A percentile compares a stretch with the other conserved stretches of the same genome.
Evolutionary conservation across 2,888 invertebrate species (phyloP).

Genomic region (Yponomeuta malinellus): DNA sequence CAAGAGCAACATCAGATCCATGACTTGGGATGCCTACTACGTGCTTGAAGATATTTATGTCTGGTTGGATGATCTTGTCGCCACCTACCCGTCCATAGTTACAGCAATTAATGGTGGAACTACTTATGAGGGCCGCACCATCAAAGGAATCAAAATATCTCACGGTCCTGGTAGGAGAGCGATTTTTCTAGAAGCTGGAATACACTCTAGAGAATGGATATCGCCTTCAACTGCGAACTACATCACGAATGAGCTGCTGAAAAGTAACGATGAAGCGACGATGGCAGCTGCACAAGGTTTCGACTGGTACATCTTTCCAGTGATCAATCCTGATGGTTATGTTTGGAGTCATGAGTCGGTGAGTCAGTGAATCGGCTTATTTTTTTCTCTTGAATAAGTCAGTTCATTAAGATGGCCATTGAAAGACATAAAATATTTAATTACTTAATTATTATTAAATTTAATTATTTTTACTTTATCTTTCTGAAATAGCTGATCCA

Average conservation of each 20-base stretch:
- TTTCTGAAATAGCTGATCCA: no score
- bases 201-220: slow-evolving; percentile 88
- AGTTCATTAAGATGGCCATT: no score
- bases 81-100: slow-evolving; percentile 57
- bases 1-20: slow-evolving; percentile 36
- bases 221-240: slow-evolving; percentile 78
- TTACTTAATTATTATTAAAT: no score
- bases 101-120: slow-evolving; percentile 52
- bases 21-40: slow-evolving; percentile 78
- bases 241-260: slow-evolving; percentile 76
- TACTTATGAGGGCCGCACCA: slow-evolving; percentile 60
- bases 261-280: slow-evolving; percentile 62
- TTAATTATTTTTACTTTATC: no score
- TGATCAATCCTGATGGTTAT: slow-evolving; percentile 87
- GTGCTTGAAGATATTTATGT: slow-evolving; percentile 74
- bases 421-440: no score
- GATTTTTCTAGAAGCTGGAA: slow-evolving; percentile 69
- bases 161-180: slow-evolving; percentile 46
- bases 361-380: slow-evolving; percentile 21
- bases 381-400: no score
- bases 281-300: slow-evolving; percentile 66
- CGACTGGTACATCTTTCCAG: slow-evolving; percentile 86
- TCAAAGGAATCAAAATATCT: slow-evolving; percentile 67
- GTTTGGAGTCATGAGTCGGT: slow-evolving; percentile 79
- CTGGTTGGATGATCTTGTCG: slow-evolving; percentile 73